Evolutionary conservation across 2,113 vertebrate species (phyloP), one percentile per base, ranked within the genome.

Genomic region (Furnarius figulus): DNA sequence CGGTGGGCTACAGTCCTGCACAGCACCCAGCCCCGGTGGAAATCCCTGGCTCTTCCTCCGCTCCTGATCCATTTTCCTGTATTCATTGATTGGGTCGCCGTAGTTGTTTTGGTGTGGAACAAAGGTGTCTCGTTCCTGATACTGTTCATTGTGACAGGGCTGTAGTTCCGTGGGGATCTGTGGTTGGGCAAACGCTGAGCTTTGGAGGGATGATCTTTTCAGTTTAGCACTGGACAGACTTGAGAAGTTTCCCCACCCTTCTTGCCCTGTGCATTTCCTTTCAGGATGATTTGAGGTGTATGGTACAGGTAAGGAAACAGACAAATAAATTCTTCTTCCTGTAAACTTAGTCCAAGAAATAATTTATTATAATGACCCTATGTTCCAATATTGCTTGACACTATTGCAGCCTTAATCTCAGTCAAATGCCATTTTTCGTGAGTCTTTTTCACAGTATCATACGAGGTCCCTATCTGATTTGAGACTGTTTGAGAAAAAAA

Each of bases 1-100:
- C 35, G 10, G 12, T 3, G 14, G 11, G 6, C 24, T 46, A 50
- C 50, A 11, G 14, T 25, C 87, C 46, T 9, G 0, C 8, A 2
- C 17, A 18, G 25, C 8, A 0, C 49, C 28, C 79, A 47, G 40
- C 22, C 30, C 12, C 11, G 5, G 1, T 11, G 28, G 56, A 79
- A 91, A 91, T 37, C 46, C 13, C 5, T 5, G 1, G 23, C 19
- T 12, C 14, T 75, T 63, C 14, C 21, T 40, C 10, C 52, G 14
- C 16, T 81, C 12, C 30, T 31, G 19, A 33, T 14, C 24, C 3
- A 0, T 42, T 74, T 50, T 21, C 28, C 23, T 42, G 1, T 40
- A 24, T 18, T 49, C 16, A 8, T 27, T 14, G 25, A 42, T 73
- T 55, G 2, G 3, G 12, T 14, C 28, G 24, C 21, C 0, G 11